Evolutionary conservation across 2,888 invertebrate genomes (phyloP).

Genomic region (Lobophora halterata): DNA sequence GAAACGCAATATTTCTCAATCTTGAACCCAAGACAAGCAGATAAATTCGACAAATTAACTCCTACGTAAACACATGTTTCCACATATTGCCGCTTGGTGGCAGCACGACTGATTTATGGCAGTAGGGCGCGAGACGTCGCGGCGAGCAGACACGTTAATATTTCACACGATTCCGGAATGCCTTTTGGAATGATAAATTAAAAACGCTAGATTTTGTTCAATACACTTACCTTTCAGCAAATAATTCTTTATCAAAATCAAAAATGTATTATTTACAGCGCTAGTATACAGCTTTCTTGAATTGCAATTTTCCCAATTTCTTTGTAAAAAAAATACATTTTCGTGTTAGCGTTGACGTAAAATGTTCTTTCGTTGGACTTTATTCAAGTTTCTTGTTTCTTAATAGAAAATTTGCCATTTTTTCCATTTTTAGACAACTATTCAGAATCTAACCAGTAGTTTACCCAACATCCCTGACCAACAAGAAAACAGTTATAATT

Average conservation of each 20-base stretch:
- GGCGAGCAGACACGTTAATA: constrained; percentile 47
- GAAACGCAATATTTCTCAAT: constrained; percentile 72
- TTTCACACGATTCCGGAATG: constrained; percentile 34
- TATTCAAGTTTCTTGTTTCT: too few relatives aligned
- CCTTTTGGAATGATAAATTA: too few relatives aligned
- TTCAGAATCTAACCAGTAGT: constrained; percentile 22
- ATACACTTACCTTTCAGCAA: too few relatives aligned
- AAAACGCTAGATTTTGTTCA: too few relatives aligned
- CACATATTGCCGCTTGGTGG: constrained; percentile 76
- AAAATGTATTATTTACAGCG: too few relatives aligned
- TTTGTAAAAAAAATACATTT: too few relatives aligned
- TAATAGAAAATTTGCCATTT: too few relatives aligned
- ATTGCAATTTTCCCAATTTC: too few relatives aligned
- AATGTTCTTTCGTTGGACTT: too few relatives aligned
- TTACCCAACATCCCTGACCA: constrained; percentile 45
- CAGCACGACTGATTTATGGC: constrained; percentile 75
- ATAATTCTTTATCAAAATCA: too few relatives aligned
- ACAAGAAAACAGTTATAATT: constrained; percentile 56
- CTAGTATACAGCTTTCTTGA: too few relatives aligned
- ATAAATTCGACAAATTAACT: constrained; percentile 80
- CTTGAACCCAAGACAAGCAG: constrained; percentile 66
- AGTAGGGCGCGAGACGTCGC: constrained; percentile 52
- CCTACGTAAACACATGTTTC: constrained; percentile 78
- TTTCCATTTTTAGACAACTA: constrained; percentile 6
- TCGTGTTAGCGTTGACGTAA: too few relatives aligned